These are phyloP conservation scores for Orchesella cincta DNA, from an alignment of 1,140 invertebrate genomes.

Conservation along the genomic window DNA sequence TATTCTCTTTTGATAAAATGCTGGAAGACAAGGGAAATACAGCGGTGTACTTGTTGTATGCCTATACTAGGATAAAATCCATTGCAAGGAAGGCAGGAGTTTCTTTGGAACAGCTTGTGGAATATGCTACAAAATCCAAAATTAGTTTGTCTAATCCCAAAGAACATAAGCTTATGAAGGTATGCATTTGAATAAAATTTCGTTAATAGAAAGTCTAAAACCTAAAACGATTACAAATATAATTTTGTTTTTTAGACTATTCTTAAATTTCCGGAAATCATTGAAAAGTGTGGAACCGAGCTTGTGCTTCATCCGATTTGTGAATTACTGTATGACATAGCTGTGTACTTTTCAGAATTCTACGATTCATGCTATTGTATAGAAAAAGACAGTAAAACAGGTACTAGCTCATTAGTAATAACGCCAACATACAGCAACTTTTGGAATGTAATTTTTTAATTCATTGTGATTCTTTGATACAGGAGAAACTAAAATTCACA, in stretches of 20 bases:
- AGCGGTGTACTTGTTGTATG: slow-evolving; percentile 95
- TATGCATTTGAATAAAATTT: slow-evolving; percentile 40
- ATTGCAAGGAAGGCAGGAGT: slow-evolving; percentile 80
- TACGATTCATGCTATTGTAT: slow-evolving; percentile 98
- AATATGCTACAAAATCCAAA: slow-evolving; percentile 61
- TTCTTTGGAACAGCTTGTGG: slow-evolving; percentile 61
- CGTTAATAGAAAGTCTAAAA: not conserved
- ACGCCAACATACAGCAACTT: not conserved
- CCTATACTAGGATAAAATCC: slow-evolving; percentile 88
- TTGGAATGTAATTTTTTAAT: not conserved
- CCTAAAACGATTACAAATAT: not conserved
- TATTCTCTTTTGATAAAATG: slow-evolving; percentile 99
- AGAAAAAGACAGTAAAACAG: slow-evolving; percentile 71
- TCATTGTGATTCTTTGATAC: too few species aligned
- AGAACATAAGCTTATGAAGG: slow-evolving; percentile 94
- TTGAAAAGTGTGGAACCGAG: slow-evolving; percentile 80
- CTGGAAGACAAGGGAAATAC: slow-evolving; percentile 98
- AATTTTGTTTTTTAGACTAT: slow-evolving; percentile 58
- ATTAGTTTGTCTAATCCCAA: slow-evolving; percentile 82
- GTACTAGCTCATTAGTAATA: too few species aligned
- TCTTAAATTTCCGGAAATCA: slow-evolving; percentile 82
- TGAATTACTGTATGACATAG: slow-evolving; percentile 93
- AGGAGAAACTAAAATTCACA: slow-evolving; percentile 82
- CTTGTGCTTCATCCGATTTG: slow-evolving; percentile 87
- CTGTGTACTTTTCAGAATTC: slow-evolving; percentile 92